Conservation (phyloP, 2,113 vertebrate genomes). For the Baryphthengus martii region DNA sequence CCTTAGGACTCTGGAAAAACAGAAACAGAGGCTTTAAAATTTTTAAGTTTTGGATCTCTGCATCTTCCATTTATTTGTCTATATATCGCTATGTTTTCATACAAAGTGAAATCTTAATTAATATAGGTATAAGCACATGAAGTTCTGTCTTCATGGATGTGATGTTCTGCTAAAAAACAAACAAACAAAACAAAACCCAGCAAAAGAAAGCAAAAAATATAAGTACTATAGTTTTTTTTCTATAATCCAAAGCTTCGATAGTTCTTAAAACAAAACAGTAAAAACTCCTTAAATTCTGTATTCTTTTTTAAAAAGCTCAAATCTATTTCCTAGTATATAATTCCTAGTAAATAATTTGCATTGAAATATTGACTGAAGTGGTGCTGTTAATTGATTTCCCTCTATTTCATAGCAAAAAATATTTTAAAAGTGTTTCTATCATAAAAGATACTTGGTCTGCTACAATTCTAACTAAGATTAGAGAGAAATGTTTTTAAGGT, state of each 20-base stretch:
- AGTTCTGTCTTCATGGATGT: neutral
- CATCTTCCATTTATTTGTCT: neutral
- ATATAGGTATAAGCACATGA: neutral
- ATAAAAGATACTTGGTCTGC: neutral
- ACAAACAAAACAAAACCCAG: too few relatives aligned
- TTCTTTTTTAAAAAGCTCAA: neutral
- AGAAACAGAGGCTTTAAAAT: neutral
- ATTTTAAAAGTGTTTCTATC: neutral
- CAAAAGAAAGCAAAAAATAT: neutral
- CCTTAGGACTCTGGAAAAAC: neutral
- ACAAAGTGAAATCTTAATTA: neutral
- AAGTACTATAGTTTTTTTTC: neutral
- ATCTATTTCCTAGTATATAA: neutral
- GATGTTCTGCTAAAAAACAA: neutral
- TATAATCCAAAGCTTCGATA: neutral
- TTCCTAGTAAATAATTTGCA: neutral
- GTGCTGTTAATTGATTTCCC: neutral
- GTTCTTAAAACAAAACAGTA: neutral
- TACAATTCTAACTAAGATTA: neutral
- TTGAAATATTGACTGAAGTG: neutral
- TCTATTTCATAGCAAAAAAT: neutral
- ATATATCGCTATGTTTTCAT: neutral
- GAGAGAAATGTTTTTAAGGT: neutral
- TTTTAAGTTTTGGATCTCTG: neutral
- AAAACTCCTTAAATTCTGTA: neutral